Base-by-base conservation (phyloP, 2,797 vertebrate species). In the Hapalemur alaotrensis region DNA sequence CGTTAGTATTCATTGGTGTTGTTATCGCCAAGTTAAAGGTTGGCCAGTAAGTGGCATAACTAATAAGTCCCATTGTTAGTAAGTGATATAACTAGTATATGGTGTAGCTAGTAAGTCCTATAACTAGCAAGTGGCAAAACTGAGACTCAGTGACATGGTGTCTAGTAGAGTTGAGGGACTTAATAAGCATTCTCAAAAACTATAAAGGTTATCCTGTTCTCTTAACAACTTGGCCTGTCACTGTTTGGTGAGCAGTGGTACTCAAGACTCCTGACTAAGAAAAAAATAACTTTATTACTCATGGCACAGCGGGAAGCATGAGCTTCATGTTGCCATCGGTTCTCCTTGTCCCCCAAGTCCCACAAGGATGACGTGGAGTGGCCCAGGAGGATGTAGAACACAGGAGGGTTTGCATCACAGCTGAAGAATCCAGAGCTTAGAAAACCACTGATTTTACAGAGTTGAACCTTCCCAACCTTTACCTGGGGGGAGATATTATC, bases 321-420 rank as follows among this genome's bases (percentile, higher is more conserved):
- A 9, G 46, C 20, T 83, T 46, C 18, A 1, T 17, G 4, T 46
- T 84, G 23, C 22, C 32, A 5, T 38, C 50, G 57, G 13, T 57
- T 87, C 70, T 82, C 14, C 28, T 72, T 30, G 14, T 9, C 28
- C 28, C 79, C 11, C 23, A 46, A 11, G 10, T 84, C 35, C 38
- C 17, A 69, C 7, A 1, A n/a, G 6, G 2, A 1, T 9, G 2
- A 70, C 38, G 13, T 7, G 2, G 20, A 28, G 1, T 84, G 13
- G 5, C 32, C 32, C 46, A 30, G 52, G 6, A 35, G 1, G 17
- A 23, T 43, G 2, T 17, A 30, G 30, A 38, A 32, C 25, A 67
- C 22, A 61, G 41, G 22, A 22, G 10, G 3, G 2, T 81, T 69
- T 9, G 8, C 1, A 41, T 75, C 61, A 54, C 4, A 63, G 52